These are phyloP conservation scores for Drosophila orena DNA, from an alignment of 1,140 invertebrate species.

Conservation along the genomic window DNA sequence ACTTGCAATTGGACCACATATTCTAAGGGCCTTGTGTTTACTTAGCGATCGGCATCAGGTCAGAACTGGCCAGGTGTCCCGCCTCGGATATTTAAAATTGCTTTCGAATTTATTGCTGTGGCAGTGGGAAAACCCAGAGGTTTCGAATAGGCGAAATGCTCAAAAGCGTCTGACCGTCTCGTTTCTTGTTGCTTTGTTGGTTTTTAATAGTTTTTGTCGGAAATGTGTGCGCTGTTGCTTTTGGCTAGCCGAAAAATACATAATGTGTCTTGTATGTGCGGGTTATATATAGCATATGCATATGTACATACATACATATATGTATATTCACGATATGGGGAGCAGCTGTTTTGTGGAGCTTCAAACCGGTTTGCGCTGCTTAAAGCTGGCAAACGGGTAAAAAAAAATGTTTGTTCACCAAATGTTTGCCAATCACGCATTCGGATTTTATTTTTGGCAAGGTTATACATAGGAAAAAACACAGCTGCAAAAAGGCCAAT, in stretches of 20 bases:
- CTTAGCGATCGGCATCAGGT: conserved; percentile 13
- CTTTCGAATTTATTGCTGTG: conserved; percentile 23
- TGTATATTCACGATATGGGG: conserved; percentile 20
- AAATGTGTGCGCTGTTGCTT: conserved; percentile 49
- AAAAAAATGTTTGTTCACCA: conserved; percentile 54
- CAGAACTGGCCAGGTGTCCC: conserved; percentile 5
- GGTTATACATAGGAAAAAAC: conserved; percentile 53
- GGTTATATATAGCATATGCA: conserved; percentile 25
- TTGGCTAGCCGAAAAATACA: conserved; percentile 40
- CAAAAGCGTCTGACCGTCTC: conserved; percentile 45
- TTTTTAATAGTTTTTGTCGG: conserved; percentile 54
- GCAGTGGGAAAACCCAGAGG: conserved; percentile 66
- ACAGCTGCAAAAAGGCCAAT: conserved; percentile 17
- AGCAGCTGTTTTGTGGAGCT: conserved; percentile 68
- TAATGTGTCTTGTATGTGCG: conserved; percentile 31
- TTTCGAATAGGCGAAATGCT: conserved; percentile 57
- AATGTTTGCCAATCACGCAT: conserved; percentile 54
- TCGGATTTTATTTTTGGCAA: conserved; percentile 70
- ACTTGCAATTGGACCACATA: not conserved
- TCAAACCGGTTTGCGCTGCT: conserved; percentile 49
- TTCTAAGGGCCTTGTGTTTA: conserved; percentile 22
- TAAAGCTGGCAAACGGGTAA: conserved; percentile 25
- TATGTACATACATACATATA: not conserved
- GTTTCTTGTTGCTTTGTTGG: conserved; percentile 42
- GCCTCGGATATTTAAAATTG: conserved; percentile 17